Evolutionary conservation across 2,797 vertebrate genomes (phyloP), one percentile per base, ranked within the genome.

Genomic region (Anabas testudineus): DNA sequence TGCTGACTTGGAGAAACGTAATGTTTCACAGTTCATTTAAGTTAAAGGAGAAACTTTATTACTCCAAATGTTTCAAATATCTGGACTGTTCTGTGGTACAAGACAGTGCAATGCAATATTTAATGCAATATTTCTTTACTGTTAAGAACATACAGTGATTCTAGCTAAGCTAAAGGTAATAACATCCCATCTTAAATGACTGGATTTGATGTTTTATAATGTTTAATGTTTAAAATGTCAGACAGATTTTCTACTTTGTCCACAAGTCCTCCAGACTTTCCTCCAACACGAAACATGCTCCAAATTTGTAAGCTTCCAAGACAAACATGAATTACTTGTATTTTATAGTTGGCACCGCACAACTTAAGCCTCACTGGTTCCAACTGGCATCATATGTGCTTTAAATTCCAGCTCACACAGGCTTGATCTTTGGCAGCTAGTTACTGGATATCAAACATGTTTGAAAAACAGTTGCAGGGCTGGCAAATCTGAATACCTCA

Each of bases 401-500:
- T 81, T 66, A 55, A 80, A 70, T 51, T 75, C 45, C 62, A 64
- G 41, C 78, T 72, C 54, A 62, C 80, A 67, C 66, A 67, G 28
- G 46, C 39, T 55, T 68, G 74, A 82, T 82, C 67, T 80, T 65
- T 80, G 83, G 78, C 81, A 78, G 34, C 67, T 42, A 26, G 41
- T 67, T 51, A 26, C 15, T 64, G 56, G 57, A 74, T 70, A 77
- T 73, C 55, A 59, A 68, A 65, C 70, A 61, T 69, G 67, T 81
- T 79, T 65, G 47, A 78, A 58, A 76, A 76, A 64, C 71, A 71
- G 76, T 67, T 75, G 53, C 71, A 60, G 34, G 56, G 41, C 53
- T 70, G 57, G 59, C 53, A 49, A 43, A 46, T 67, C 21, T 16
- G 18, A 42, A 36, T 9, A 37, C 34, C 43, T 52, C 36, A 71